Evolutionary conservation across 2,113 vertebrate species (phyloP).

Genomic region (Dicentrarchus labrax): DNA sequence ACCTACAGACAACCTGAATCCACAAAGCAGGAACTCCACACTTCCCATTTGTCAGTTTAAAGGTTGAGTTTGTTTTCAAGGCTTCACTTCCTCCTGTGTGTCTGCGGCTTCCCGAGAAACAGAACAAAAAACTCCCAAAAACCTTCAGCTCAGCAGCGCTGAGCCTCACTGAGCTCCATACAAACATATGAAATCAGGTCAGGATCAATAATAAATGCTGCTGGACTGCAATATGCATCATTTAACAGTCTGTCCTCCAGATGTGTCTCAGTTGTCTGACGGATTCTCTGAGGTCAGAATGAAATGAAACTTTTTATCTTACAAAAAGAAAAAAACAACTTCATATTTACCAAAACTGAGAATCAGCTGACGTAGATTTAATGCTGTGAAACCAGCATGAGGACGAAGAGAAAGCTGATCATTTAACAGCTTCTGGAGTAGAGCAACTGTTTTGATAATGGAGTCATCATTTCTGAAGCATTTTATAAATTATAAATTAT

Average conservation of each 20-base stretch:
- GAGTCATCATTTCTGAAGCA: no score
- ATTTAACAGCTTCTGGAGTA: no score
- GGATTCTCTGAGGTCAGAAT: background rate
- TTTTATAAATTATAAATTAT: no score
- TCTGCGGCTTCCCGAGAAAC: background rate
- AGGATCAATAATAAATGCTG: conserved; percentile 62
- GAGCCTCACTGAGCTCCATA: background rate
- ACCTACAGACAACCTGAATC: background rate
- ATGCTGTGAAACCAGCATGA: background rate
- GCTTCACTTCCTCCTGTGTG: conserved; percentile 21
- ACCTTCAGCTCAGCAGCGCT: background rate
- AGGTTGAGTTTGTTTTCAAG: background rate
- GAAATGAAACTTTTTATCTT: background rate
- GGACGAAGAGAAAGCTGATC: no score
- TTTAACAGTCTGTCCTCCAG: conserved; percentile 13
- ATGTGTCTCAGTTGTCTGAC: background rate
- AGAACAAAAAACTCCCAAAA: background rate
- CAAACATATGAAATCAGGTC: conserved; percentile 48
- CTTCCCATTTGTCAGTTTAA: background rate
- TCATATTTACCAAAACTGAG: background rate
- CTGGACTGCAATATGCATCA: conserved; percentile 20
- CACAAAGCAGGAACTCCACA: background rate
- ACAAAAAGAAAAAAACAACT: no score
- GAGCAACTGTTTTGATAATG: no score
- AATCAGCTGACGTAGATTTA: background rate